phyloP scores from a whole-genome alignment of 2,888 invertebrate genomes.

The Anaspis maculata region DNA sequence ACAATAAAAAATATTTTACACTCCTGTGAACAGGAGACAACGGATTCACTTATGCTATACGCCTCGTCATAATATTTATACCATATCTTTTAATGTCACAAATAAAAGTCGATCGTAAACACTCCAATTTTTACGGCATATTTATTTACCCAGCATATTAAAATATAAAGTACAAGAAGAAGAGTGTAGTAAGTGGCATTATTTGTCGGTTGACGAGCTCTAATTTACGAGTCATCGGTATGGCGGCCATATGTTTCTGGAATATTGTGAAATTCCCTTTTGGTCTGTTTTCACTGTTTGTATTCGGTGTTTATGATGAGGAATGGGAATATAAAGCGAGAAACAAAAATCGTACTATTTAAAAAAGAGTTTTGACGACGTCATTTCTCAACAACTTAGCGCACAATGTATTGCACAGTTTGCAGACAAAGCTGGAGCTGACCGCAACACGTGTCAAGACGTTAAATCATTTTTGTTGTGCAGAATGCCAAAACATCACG shows the following conservation, averaged over 20 bases:
- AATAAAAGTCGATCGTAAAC: slow-evolving; percentile 47
- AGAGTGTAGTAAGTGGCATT: no score
- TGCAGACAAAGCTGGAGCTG: slow-evolving; percentile 3
- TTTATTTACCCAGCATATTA: slow-evolving; percentile 48
- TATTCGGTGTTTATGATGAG: no score
- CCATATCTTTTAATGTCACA: slow-evolving; percentile 47
- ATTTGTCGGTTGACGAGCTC: slow-evolving; percentile 27
- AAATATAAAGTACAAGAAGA: slow-evolving; percentile 28
- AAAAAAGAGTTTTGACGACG: no score
- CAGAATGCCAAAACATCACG: no score
- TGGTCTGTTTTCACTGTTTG: slow-evolving; percentile 4
- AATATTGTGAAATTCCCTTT: slow-evolving; percentile 11
- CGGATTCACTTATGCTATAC: slow-evolving; percentile 32
- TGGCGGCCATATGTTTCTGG: slow-evolving; percentile 29
- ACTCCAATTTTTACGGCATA: slow-evolving; percentile 52
- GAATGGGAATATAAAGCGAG: no score
- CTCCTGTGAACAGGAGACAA: slow-evolving; percentile 24
- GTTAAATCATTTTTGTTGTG: slow-evolving; percentile 6
- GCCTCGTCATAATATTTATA: slow-evolving; percentile 53
- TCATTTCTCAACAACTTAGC: no score
- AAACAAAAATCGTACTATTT: no score
- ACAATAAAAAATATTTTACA: slow-evolving; percentile 34
- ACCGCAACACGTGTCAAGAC: slow-evolving; percentile 13
- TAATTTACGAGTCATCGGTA: slow-evolving; percentile 25
- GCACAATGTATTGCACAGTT: no score